Conservation (phyloP, 2,888 invertebrate genomes). For the Physocephala rufipes region DNA sequence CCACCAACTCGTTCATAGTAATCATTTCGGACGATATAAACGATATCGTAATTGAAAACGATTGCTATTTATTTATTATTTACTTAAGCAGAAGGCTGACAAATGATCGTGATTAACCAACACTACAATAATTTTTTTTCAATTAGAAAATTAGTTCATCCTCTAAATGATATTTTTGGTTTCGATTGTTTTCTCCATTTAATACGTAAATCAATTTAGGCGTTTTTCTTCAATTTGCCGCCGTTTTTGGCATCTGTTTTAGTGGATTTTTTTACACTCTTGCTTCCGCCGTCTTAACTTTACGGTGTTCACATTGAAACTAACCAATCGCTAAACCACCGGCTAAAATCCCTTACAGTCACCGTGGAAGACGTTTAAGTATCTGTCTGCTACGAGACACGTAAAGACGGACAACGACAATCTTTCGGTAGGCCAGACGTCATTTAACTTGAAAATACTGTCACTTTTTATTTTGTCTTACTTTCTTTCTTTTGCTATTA, state of each 20-base stretch:
- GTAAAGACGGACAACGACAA: slow-evolving; percentile 4
- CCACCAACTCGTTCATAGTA: slow-evolving; percentile 65
- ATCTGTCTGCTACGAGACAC: background rate
- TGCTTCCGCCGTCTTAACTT: slow-evolving; percentile 32
- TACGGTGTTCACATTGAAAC: slow-evolving; percentile 27
- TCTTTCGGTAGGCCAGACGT: slow-evolving; percentile 2
- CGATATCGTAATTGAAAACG: background rate
- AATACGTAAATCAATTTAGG: background rate
- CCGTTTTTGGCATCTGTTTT: background rate
- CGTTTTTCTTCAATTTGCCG: background rate
- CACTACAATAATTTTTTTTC: too few species aligned
- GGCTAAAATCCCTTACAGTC: slow-evolving; percentile 5
- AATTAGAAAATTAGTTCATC: too few species aligned
- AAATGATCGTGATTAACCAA: too few species aligned
- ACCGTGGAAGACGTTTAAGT: slow-evolving; percentile 4
- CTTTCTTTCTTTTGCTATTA: slow-evolving; percentile 18
- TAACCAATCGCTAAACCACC: slow-evolving; percentile 17
- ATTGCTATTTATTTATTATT: background rate
- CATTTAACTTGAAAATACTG: too few species aligned
- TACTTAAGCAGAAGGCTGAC: too few species aligned
- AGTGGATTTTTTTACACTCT: background rate
- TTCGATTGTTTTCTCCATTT: too few species aligned
- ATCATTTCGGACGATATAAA: slow-evolving; percentile 53
- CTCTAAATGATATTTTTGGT: too few species aligned
- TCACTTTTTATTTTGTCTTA: too few species aligned